phyloP scores from a whole-genome alignment of 92 coral and sea anemone species.

The Paragorgia papillata region DNA sequence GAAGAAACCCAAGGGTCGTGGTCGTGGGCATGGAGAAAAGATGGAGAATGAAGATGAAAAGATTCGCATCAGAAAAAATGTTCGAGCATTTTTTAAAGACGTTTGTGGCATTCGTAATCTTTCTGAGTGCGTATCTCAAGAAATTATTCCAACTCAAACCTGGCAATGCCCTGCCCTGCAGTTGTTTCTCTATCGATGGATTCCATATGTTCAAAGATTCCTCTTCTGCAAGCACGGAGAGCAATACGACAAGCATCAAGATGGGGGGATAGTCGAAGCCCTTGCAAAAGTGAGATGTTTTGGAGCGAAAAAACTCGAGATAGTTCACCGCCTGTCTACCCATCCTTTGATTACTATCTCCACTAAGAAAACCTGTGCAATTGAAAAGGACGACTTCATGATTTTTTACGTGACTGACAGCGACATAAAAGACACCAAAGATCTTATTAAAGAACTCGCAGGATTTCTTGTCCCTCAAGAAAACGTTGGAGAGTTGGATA shows the following conservation, averaged over 20 bases:
- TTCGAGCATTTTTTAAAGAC: constrained; percentile 40
- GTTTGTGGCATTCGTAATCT: constrained; percentile 68
- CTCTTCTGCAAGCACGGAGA: constrained; percentile 42
- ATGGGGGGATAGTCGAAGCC: constrained; percentile 43
- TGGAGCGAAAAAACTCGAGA: constrained; percentile 64
- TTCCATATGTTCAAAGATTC: constrained; percentile 76
- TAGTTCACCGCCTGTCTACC: constrained; percentile 65
- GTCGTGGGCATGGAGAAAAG: constrained; percentile 27
- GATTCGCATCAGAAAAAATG: constrained; percentile 3
- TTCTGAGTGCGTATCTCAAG: constrained; percentile 62
- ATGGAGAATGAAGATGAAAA: constrained; percentile 19
- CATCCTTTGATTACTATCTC: constrained; percentile 56
- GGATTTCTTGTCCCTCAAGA: constrained; percentile 60
- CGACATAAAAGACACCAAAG: constrained; percentile 51
- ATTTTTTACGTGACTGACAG: constrained; percentile 65
- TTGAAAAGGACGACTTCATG: neutral
- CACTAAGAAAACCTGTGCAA: neutral
- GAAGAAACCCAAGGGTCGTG: constrained; percentile 21
- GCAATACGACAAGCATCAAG: constrained; percentile 52
- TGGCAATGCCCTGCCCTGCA: constrained; percentile 65
- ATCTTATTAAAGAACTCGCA: constrained; percentile 68
- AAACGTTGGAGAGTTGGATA: constrained; percentile 46
- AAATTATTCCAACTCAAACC: constrained; percentile 48
- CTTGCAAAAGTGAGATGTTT: constrained; percentile 67
- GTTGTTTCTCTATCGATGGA: constrained; percentile 62